phyloP scores from a whole-genome alignment of 2,797 vertebrate genomes.

The Bradypus variegatus region DNA sequence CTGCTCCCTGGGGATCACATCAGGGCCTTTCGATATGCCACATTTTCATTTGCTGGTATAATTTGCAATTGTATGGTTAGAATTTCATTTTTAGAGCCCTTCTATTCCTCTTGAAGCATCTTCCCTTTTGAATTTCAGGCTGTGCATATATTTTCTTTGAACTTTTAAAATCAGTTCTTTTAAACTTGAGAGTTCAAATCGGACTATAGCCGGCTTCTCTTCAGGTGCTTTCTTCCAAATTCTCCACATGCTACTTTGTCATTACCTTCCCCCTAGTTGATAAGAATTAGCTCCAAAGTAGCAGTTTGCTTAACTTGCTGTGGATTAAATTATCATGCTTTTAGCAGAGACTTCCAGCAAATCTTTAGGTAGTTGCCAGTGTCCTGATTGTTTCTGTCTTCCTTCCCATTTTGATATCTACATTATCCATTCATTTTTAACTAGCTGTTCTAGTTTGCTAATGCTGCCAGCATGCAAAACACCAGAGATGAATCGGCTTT shows the following conservation, averaged over 20 bases:
- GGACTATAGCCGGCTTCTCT: neutral
- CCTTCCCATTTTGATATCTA: neutral
- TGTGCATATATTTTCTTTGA: slow-evolving; percentile 48
- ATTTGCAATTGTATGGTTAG: slow-evolving; percentile 25
- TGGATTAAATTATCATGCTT: neutral
- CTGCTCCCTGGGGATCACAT: neutral
- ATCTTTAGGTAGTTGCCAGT: neutral
- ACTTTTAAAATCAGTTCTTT: slow-evolving; percentile 49
- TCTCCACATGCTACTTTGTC: neutral
- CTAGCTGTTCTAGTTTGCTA: too few species aligned
- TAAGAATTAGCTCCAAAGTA: neutral
- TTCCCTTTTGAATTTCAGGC: slow-evolving; percentile 42
- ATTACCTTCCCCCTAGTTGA: neutral
- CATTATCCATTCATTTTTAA: neutral
- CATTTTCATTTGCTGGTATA: slow-evolving; percentile 15
- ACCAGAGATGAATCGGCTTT: too few species aligned
- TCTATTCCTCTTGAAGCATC: slow-evolving; percentile 29
- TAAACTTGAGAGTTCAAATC: neutral
- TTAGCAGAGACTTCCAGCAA: neutral
- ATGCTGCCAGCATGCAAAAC: too few species aligned
- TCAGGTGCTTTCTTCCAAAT: neutral
- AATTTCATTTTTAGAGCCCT: slow-evolving; percentile 2
- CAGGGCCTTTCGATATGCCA: neutral
- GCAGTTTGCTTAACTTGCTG: neutral
- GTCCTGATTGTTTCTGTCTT: neutral